Percentiles rank a stretch among this genome's conserved stretches.
Evolutionary conservation across 2,797 vertebrate genomes (phyloP).

Genomic region (Otus scops): DNA sequence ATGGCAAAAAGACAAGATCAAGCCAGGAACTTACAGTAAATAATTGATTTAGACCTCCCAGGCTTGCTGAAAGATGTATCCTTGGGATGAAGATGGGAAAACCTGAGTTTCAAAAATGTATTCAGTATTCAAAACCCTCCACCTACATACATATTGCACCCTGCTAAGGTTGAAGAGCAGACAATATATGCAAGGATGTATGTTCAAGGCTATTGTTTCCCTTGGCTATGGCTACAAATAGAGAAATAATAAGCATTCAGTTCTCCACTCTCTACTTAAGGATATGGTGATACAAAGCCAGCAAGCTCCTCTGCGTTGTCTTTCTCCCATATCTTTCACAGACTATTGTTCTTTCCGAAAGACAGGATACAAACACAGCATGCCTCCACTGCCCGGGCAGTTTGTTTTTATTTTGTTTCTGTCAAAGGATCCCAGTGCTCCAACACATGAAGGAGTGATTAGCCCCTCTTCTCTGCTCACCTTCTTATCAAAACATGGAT

Average conservation of each 20-base stretch:
- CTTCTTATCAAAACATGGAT: not conserved
- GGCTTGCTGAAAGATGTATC: not conserved
- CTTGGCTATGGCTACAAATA: not conserved
- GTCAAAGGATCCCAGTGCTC: not conserved
- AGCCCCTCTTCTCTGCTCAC: not conserved
- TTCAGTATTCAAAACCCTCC: not conserved
- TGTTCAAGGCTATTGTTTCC: not conserved
- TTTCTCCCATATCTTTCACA: not conserved
- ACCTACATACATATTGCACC: not conserved
- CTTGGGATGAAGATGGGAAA: not conserved
- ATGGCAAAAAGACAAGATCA: not conserved
- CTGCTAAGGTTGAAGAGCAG: not conserved
- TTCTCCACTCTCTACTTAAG: not conserved
- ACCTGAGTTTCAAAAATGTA: not conserved
- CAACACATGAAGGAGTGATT: not conserved
- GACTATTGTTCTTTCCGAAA: not conserved
- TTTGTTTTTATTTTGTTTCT: not conserved
- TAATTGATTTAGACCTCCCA: conserved; percentile 10
- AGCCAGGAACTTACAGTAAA: not conserved
- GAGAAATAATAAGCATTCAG: not conserved
- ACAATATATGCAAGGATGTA: not conserved
- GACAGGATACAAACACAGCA: not conserved
- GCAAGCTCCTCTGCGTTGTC: not conserved
- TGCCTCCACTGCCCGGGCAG: not conserved
- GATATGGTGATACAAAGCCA: not conserved